Conservation (phyloP, 2,888 invertebrate genomes). For the Cepaea hortensis region DNA sequence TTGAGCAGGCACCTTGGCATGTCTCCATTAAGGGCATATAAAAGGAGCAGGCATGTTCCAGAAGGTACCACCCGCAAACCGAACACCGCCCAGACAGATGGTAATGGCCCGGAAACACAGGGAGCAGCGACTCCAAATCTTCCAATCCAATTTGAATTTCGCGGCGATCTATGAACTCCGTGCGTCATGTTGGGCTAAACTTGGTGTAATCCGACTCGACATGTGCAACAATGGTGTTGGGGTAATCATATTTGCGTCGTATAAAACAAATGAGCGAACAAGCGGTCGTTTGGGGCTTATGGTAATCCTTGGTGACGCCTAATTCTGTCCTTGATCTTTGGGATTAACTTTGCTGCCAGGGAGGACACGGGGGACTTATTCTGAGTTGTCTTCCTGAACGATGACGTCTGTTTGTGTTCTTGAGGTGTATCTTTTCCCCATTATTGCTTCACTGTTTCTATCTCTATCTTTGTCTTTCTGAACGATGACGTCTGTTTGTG, state of each 20-base stretch:
- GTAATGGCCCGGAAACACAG: neutral
- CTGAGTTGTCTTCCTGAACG: no score
- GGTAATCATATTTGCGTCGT: conserved; percentile 9
- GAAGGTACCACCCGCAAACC: neutral
- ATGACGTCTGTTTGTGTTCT: neutral
- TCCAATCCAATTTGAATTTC: conserved; percentile 24
- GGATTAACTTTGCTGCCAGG: neutral
- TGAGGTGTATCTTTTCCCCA: neutral
- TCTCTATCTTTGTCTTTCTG: neutral
- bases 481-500: neutral
- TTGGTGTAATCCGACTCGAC: conserved; percentile 18
- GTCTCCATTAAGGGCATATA: neutral
- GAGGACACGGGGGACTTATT: no score
- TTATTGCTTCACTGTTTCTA: neutral
- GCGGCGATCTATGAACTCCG: neutral
- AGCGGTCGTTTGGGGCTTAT: neutral
- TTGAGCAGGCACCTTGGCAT: neutral
- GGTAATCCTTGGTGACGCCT: neutral
- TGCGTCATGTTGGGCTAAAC: neutral
- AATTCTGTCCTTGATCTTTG: neutral
- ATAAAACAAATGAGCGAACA: conserved; percentile 11
- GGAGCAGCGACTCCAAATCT: neutral
- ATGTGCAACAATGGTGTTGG: conserved; percentile 11
- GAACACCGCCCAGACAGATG: conserved; percentile 27
- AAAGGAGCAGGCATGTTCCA: neutral